Evolutionary conservation across 2,797 vertebrate genomes (phyloP), one percentile per base, ranked within the genome.

Genomic region (Telmatherina bonti): DNA sequence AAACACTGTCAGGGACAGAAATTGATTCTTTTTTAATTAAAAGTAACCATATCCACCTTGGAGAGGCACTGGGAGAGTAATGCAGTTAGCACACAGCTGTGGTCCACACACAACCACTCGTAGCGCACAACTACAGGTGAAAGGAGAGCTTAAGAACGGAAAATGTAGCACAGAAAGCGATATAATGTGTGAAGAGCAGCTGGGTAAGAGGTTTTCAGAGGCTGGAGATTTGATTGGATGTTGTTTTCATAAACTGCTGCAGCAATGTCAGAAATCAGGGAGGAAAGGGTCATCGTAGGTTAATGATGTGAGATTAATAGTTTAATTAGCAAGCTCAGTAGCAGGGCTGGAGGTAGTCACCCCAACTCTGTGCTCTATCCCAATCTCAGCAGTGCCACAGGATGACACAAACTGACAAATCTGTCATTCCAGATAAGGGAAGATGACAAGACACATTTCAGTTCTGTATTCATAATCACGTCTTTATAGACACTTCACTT

Each of bases 1-100:
- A 78, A 85, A 89, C 88, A 83, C 78, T 81, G 90, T 92, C 88
- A 78, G 74, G 81, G 79, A 83, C 80, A 84, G 83, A 90, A 93
- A 94, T 94, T 79, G 92, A 94, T 94, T 93, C 72, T 90, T 87
- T 92, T 91, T 92, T 93, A 94, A 94, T 94, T 94, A 92, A 94
- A 94, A 92, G 92, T 91, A 93, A 92, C 92, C 86, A 80, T 86
- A 92, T 92, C 90, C 88, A 88, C 89, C 86, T 91, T 84, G 74
- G 84, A 92, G 90, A 90, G 84, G 82, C 89, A 85, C 89, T 93
- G 62, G 52, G 79, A 79, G 85, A 83, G 81, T 92, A 92, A 93
- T 93, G 83, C 68, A 86, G 91, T 93, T 93, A 92, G 81, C 75
- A 65, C 82, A 81, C 92, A 92, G 93, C 91, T 93, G 93, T 63